Evolutionary conservation across 2,113 vertebrate species (phyloP), one percentile per base, ranked within the genome.

Genomic region (Oceanodroma tethys): DNA sequence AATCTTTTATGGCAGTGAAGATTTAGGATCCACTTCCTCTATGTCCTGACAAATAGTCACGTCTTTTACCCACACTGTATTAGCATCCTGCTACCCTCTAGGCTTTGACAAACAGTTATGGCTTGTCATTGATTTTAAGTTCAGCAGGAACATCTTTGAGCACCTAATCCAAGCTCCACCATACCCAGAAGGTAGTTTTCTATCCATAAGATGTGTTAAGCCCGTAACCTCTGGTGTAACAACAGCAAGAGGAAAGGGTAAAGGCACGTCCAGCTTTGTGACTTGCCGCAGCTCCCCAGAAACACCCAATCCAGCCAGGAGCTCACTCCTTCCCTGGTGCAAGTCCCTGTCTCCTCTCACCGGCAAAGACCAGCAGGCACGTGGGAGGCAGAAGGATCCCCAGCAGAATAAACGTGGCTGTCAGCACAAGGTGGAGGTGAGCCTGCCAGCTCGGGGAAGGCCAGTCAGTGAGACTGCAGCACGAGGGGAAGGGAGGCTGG

Each of bases 11-110:
- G 9, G 71, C 53, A 52, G 16, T 58, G 34, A 89, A 88, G 74
- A 94, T 43, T 55, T 22, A 78, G 58, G 81, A 86, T 76, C 29
- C 52, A 42, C 63, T 86, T 97, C 84, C 81, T 95, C 63, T 66
- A 14, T 2, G 7, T 45, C 55, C 71, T 42, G 70, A 86, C 62
- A 63, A 90, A 71, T 4, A 71, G 42, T 43, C 65, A 53, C 20
- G 16, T 63, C 65, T 94, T 66, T 80, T 50, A 85, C 2, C 36
- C 62, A 40, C n/a, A 12, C 16, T 29, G 11, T 13, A 27, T 66
- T 27, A 79, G 36, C 50, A 66, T 50, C 53, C 38, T 85, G 47
- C 65, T 21, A 11, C 21, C 25, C 8, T n/a, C 26, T 78, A 63
- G 26, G 2, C 47, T 60, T 67, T 66, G 52, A 87, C 62, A 75